A percentile compares a stretch with the other conserved stretches of the same genome.
phyloP scores from a whole-genome alignment of 2,888 invertebrate genomes.

The Heteromurus nitidus region DNA sequence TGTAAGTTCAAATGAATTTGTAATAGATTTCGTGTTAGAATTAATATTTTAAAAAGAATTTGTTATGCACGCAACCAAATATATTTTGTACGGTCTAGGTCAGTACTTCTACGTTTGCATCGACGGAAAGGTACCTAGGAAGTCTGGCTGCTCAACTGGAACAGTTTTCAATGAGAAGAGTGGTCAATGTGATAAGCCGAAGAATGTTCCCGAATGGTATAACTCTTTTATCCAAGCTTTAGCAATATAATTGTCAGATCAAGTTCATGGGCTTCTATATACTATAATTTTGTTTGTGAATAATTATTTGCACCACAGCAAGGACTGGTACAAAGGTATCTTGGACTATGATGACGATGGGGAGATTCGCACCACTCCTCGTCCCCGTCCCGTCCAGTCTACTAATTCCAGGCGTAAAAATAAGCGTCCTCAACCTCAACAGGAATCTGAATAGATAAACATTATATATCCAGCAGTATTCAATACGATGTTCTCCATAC shows the following conservation, averaged over 20 bases:
- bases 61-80: too few relatives aligned
- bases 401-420: slow-evolving; percentile 51
- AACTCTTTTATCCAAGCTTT: too few relatives aligned
- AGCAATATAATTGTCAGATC: too few relatives aligned
- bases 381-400: slow-evolving; percentile 75
- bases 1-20: slow-evolving; percentile 79
- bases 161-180: slow-evolving; percentile 87
- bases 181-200: slow-evolving; percentile 89
- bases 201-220: slow-evolving; percentile 93
- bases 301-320: slow-evolving; percentile 78
- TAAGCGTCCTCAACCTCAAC: slow-evolving; percentile 60
- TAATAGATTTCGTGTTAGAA: neutral
- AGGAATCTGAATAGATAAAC: slow-evolving; percentile 22
- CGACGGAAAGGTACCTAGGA: slow-evolving; percentile 79
- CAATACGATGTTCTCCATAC: too few relatives aligned
- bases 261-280: too few relatives aligned
- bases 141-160: slow-evolving; percentile 55
- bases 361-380: slow-evolving; percentile 80
- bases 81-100: slow-evolving; percentile 10
- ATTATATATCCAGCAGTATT: neutral
- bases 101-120: slow-evolving; percentile 92
- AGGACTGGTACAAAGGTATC: slow-evolving; percentile 92
- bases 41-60: neutral
- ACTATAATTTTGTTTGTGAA: too few relatives aligned
- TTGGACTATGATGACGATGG: slow-evolving; percentile 87